Conservation (phyloP, 2,113 vertebrate species). For the Rattus rattus region DNA sequence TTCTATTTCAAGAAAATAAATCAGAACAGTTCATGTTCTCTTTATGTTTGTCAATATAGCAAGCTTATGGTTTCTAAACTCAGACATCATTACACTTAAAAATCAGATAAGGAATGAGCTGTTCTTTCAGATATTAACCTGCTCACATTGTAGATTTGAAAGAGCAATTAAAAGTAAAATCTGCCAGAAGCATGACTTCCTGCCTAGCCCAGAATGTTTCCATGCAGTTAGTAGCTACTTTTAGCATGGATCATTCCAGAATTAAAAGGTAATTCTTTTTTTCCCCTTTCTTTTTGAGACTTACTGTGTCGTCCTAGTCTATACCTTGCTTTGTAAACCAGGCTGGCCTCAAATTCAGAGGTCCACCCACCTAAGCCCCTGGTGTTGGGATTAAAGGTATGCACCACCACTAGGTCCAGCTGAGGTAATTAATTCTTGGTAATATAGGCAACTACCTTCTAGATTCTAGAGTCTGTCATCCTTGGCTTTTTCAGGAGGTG, state of each 20-base stretch:
- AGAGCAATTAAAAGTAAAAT: conserved; percentile 42
- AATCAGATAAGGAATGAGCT: conserved; percentile 48
- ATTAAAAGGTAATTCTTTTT: neutral
- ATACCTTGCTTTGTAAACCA: neutral
- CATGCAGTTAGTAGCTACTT: conserved; percentile 14
- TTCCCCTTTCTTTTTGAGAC: too few relatives aligned
- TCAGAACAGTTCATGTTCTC: neutral
- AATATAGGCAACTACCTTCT: conserved; percentile 38
- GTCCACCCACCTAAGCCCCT: neutral
- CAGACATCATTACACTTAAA: conserved; percentile 8
- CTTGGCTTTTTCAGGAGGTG: neutral
- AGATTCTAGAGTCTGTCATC: conserved; percentile 19
- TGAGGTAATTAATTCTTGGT: neutral
- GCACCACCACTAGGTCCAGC: neutral
- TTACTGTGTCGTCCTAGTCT: neutral
- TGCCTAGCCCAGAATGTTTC: conserved; percentile 30
- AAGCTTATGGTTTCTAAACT: neutral
- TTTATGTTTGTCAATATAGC: neutral
- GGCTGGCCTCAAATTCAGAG: neutral
- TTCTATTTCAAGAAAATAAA: conserved; percentile 53
- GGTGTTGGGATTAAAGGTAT: neutral
- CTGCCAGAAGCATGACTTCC: conserved; percentile 11
- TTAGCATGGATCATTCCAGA: conserved; percentile 24
- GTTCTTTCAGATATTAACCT: conserved; percentile 11
- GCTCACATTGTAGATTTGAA: neutral